These are phyloP conservation scores for Elephantulus edwardii DNA, from an alignment of 2,113 vertebrate species.

Conservation along the genomic window DNA sequence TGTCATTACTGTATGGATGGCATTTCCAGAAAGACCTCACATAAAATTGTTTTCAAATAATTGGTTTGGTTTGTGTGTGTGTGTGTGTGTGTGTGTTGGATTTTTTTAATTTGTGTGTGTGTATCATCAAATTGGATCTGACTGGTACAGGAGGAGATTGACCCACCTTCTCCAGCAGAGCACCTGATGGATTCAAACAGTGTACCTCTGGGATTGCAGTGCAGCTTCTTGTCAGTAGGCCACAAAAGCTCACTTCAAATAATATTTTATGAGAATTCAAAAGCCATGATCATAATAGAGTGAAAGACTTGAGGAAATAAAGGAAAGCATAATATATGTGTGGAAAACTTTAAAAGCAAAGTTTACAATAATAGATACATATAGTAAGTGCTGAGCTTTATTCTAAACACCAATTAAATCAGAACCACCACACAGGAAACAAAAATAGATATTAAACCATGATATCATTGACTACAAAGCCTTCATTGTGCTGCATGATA, in stretches of 20 bases:
- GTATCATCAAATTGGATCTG: no score
- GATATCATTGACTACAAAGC: neutral
- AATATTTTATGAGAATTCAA: slow-evolving; percentile 41
- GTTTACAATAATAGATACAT: slow-evolving; percentile 25
- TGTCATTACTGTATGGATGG: slow-evolving; percentile 14
- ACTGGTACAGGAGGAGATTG: no score
- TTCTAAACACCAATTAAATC: slow-evolving; percentile 32
- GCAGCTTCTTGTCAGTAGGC: no score
- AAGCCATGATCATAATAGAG: slow-evolving; percentile 17
- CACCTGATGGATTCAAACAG: no score
- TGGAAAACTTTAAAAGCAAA: neutral
- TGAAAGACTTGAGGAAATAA: slow-evolving; percentile 31
- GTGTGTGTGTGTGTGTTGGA: no score
- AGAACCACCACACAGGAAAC: slow-evolving; percentile 22
- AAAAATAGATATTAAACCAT: neutral
- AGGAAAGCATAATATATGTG: neutral
- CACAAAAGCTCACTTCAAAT: no score
- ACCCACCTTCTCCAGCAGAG: no score
- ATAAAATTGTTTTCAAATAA: no score
- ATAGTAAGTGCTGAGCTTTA: neutral
- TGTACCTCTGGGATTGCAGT: no score
- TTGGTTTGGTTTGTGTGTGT: no score
- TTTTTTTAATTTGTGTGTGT: no score
- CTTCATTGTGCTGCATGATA: neutral
- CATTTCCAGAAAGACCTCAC: neutral